These are phyloP conservation scores for Pangasius krempfi DNA, from an alignment of 2,797 vertebrate species.

Conservation along the genomic window DNA sequence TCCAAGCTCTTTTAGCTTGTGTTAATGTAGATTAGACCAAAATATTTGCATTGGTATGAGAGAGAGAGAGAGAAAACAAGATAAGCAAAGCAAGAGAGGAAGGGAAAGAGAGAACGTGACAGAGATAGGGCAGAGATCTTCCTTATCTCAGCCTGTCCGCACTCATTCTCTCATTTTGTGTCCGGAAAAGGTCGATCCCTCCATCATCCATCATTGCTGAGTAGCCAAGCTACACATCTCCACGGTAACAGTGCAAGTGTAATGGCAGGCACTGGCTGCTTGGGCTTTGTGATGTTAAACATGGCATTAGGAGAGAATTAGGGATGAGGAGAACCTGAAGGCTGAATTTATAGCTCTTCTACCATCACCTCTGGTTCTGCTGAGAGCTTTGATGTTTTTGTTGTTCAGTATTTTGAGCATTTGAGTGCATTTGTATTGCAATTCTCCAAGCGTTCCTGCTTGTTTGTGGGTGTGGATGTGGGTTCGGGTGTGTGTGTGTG, in stretches of 20 bases:
- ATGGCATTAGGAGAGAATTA: conserved; percentile 28
- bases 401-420: conserved; percentile 5
- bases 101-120: not conserved
- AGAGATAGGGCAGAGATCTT: not conserved
- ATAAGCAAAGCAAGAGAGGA: no score
- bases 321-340: conserved; percentile 19
- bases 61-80: not conserved
- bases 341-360: conserved; percentile 17
- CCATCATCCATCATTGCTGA: conserved; percentile 31
- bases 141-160: conserved; percentile 24
- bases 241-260: conserved; percentile 33
- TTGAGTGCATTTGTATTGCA: not conserved
- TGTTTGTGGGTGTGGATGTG: not conserved
- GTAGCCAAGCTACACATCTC: conserved; percentile 35
- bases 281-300: conserved; percentile 42
- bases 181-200: conserved; percentile 33
- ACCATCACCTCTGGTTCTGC: not conserved
- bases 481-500: no score
- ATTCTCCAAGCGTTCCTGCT: not conserved
- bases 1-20: not conserved
- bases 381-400: conserved; percentile 17
- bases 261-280: conserved; percentile 14
- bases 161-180: conserved; percentile 19
- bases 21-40: not conserved
- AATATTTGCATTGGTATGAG: not conserved